Evolutionary conservation across 2,113 vertebrate genomes (phyloP).

Genomic region (Zapornia atra): DNA sequence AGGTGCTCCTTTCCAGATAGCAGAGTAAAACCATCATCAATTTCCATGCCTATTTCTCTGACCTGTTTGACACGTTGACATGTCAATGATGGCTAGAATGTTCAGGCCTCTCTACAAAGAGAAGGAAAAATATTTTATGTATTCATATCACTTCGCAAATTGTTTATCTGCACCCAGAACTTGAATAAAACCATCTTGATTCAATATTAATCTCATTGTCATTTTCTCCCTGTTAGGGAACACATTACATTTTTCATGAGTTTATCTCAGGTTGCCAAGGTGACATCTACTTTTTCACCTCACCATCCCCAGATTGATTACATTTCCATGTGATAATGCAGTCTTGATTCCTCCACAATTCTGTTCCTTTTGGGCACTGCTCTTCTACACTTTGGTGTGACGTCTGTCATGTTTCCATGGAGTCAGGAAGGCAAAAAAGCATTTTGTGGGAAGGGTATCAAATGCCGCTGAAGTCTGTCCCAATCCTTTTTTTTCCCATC

Average conservation of each 20-base stretch:
- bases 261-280: slow-evolving; percentile 8
- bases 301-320: not conserved
- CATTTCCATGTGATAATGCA: not conserved
- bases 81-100: not conserved
- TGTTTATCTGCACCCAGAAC: not conserved
- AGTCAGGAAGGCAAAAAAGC: not conserved
- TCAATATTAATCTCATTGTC: slow-evolving; percentile 24
- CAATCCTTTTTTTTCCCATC: not conserved
- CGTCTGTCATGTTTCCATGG: not conserved
- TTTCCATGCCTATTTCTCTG: not conserved
- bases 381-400: not conserved
- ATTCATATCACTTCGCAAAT: not conserved
- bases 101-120: not conserved
- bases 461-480: not conserved
- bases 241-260: not conserved
- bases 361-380: not conserved
- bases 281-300: not conserved
- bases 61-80: not conserved
- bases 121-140: slow-evolving; percentile 30
- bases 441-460: not conserved
- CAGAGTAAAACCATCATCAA: not conserved
- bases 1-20: not conserved
- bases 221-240: not conserved
- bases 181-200: not conserved
- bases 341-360: not conserved